Conservation (phyloP, 2,888 invertebrate species). For the Standfussiana lucernea region DNA sequence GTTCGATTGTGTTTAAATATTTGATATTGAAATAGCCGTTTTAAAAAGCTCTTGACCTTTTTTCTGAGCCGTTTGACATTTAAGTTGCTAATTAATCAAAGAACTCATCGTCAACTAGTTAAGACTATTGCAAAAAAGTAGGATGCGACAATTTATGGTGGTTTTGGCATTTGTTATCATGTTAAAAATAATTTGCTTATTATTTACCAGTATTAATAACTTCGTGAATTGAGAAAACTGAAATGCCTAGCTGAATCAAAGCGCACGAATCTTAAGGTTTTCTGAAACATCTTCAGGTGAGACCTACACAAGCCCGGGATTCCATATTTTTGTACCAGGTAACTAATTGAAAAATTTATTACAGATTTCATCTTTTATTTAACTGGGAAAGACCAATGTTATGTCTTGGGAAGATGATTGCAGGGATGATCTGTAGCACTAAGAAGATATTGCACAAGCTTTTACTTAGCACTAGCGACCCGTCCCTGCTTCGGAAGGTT, state of each 20-base stretch:
- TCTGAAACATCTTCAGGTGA: neutral
- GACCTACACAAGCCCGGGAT: neutral
- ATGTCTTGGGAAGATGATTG: too few species aligned
- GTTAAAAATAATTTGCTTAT: conserved; percentile 14
- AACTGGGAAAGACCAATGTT: too few species aligned
- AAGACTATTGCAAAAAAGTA: neutral
- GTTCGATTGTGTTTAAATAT: conserved; percentile 2
- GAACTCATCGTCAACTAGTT: neutral
- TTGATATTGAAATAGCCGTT: neutral
- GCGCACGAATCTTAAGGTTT: neutral
- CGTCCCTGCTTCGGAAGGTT: too few species aligned
- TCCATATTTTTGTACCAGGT: neutral
- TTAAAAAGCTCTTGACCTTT: conserved; percentile 10
- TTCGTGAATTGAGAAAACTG: neutral
- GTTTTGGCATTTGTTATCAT: neutral
- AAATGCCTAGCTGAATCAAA: neutral
- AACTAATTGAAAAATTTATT: too few species aligned
- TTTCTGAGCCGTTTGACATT: conserved; percentile 13
- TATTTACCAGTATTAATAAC: neutral
- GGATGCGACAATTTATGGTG: neutral
- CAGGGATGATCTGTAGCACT: too few species aligned
- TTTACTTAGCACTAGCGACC: too few species aligned
- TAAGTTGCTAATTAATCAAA: conserved; percentile 20
- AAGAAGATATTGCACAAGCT: too few species aligned
- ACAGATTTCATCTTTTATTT: too few species aligned